Percentiles rank a stretch among this genome's conserved stretches.
phyloP scores from a whole-genome alignment of 23 tunicate genomes.

The Trididemnum clinides region DNA sequence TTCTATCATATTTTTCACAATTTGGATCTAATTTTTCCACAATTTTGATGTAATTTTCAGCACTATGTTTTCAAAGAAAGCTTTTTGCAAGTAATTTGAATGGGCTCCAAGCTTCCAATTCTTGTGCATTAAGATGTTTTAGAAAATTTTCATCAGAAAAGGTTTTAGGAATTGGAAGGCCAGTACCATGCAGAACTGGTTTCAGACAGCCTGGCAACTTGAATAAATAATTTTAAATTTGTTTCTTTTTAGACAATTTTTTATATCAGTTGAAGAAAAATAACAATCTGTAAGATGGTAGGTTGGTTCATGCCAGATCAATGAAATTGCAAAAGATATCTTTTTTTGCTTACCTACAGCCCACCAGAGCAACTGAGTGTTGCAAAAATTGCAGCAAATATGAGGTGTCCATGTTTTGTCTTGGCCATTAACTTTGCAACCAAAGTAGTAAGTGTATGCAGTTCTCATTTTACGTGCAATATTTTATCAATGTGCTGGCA shows the following conservation, averaged over 20 bases:
- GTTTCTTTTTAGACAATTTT: background rate
- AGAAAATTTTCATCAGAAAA: background rate
- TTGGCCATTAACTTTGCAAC: background rate
- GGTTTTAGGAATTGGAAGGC: background rate
- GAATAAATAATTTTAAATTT: too few relatives aligned
- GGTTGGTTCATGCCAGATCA: too few relatives aligned
- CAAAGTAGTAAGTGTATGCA: background rate
- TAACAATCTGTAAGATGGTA: too few relatives aligned
- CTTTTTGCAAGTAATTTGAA: too few relatives aligned
- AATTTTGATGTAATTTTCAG: too few relatives aligned
- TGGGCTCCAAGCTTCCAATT: too few relatives aligned
- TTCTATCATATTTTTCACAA: too few relatives aligned
- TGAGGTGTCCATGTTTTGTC: background rate
- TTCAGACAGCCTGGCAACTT: background rate
- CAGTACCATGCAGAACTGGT: background rate
- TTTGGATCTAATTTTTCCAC: background rate
- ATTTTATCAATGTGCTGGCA: too few relatives aligned
- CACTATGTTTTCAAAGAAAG: background rate
- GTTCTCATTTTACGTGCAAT: background rate
- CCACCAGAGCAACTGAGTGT: too few relatives aligned
- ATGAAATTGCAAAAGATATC: background rate
- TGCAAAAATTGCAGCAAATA: too few relatives aligned
- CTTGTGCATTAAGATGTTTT: too few relatives aligned
- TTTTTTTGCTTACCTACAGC: background rate
- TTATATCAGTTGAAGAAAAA: background rate